Conservation (phyloP, 2,888 invertebrate species). For the Conops quadrifasciatus region DNA sequence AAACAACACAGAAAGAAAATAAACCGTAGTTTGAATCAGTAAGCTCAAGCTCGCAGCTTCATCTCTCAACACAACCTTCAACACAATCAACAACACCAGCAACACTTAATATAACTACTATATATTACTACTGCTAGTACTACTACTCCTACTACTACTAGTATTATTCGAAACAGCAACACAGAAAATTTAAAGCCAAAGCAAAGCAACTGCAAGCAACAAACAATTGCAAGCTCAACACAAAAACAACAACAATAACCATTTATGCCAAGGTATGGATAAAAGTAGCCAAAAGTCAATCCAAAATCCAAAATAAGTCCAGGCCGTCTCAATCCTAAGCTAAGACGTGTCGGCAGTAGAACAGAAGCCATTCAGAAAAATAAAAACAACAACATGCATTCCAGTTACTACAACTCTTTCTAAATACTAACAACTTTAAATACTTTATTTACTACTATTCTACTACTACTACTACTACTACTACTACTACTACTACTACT, state of each 20-base stretch:
- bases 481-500: constrained; percentile 43
- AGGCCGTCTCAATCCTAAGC: constrained; percentile 6
- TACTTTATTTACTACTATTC: constrained; percentile 47
- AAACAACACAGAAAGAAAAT: constrained; percentile 21
- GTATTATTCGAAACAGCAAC: constrained; percentile 29
- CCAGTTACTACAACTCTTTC: constrained; percentile 7
- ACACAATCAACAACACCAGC: constrained; percentile 44
- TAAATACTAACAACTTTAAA: constrained; percentile 34
- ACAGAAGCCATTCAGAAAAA: constrained; percentile 25
- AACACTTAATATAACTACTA: constrained; percentile 40
- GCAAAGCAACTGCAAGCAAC: constrained; percentile 30
- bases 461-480: constrained; percentile 48
- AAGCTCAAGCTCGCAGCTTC: constrained; percentile 22
- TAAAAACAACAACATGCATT: constrained; percentile 26
- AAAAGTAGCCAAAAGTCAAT: constrained; percentile 19
- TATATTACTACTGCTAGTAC: constrained; percentile 21
- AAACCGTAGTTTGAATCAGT: constrained; percentile 46
- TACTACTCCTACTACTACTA: constrained; percentile 25
- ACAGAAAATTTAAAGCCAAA: constrained; percentile 27
- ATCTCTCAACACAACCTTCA: constrained; percentile 34
- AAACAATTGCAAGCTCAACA: constrained; percentile 31
- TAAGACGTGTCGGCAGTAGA: constrained; percentile 17
- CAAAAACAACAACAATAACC: constrained; percentile 28
- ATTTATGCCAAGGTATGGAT: constrained; percentile 22
- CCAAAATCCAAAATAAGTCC: constrained; percentile 10